Conservation (phyloP, 2,797 vertebrate species). For the Melanotaenia boesemani region DNA sequence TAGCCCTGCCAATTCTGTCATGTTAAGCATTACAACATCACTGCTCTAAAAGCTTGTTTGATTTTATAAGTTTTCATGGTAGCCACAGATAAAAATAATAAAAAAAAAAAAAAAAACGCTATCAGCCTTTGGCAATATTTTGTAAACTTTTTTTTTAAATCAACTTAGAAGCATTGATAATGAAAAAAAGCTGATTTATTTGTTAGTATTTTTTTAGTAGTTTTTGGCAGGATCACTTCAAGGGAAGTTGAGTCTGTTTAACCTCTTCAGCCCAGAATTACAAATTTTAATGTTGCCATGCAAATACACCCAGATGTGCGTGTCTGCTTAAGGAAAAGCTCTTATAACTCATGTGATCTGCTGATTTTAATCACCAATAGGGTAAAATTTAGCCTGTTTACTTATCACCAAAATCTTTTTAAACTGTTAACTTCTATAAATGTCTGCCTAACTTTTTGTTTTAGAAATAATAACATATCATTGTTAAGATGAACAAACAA, state of each 20-base stretch:
- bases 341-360: not conserved
- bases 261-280: not conserved
- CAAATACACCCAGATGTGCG: not conserved
- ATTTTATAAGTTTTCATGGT: constrained; percentile 56
- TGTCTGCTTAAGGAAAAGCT: not conserved
- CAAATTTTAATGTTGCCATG: constrained; percentile 5
- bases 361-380: not conserved
- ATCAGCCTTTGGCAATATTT: constrained; percentile 33
- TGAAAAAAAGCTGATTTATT: not conserved
- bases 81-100: constrained; percentile 23
- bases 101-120: constrained; percentile 34
- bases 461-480: not conserved
- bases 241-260: not conserved
- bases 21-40: constrained; percentile 69
- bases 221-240: not conserved
- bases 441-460: not conserved
- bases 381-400: not conserved
- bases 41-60: constrained; percentile 63
- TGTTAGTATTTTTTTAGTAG: not conserved
- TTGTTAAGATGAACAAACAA: constrained; percentile 3
- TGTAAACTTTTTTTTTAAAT: constrained; percentile 36
- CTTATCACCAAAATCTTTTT: constrained; percentile 1
- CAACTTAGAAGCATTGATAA: not conserved
- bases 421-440: not conserved
- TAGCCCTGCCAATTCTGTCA: constrained; percentile 38